phyloP scores from a whole-genome alignment of 2,797 vertebrate genomes.

The Microchirus variegatus region DNA sequence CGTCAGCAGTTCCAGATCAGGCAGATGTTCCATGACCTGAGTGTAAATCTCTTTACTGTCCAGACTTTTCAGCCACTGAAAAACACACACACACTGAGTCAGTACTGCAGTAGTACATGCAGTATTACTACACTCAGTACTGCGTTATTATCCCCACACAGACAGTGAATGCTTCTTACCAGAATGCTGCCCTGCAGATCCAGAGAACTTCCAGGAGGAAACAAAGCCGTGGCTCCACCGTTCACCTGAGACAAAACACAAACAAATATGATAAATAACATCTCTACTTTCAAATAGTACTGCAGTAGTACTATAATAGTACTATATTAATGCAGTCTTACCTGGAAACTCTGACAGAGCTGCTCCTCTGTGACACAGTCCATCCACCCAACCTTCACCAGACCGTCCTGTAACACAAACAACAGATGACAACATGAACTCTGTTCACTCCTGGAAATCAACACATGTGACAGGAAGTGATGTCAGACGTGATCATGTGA shows the following conservation, averaged over 20 bases:
- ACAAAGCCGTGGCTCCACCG: slow-evolving; percentile 88
- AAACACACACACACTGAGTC: slow-evolving; percentile 31
- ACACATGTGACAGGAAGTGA: not conserved
- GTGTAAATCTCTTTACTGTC: slow-evolving; percentile 93
- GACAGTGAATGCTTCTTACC: slow-evolving; percentile 72
- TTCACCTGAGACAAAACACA: slow-evolving; percentile 78
- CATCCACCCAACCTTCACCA: slow-evolving; percentile 94
- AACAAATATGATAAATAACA: not conserved
- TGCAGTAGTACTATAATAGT: not conserved
- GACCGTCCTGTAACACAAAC: slow-evolving; percentile 83
- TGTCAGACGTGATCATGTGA: not conserved
- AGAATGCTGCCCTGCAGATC: slow-evolving; percentile 84
- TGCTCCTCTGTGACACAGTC: slow-evolving; percentile 88
- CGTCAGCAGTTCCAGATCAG: slow-evolving; percentile 89
- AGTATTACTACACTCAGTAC: too few relatives aligned
- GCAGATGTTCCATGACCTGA: slow-evolving; percentile 88
- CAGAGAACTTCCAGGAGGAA: slow-evolving; percentile 91
- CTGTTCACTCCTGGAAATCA: too few relatives aligned
- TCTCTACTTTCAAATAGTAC: too few relatives aligned
- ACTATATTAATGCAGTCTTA: not conserved
- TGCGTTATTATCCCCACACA: not conserved
- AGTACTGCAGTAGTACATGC: slow-evolving; percentile 5
- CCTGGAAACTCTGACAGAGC: slow-evolving; percentile 90
- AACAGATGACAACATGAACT: not conserved
- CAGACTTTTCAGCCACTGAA: slow-evolving; percentile 90